These are phyloP conservation scores for Macquaria ambigua DNA, from an alignment of 2,113 vertebrate genomes.

Conservation along the genomic window DNA sequence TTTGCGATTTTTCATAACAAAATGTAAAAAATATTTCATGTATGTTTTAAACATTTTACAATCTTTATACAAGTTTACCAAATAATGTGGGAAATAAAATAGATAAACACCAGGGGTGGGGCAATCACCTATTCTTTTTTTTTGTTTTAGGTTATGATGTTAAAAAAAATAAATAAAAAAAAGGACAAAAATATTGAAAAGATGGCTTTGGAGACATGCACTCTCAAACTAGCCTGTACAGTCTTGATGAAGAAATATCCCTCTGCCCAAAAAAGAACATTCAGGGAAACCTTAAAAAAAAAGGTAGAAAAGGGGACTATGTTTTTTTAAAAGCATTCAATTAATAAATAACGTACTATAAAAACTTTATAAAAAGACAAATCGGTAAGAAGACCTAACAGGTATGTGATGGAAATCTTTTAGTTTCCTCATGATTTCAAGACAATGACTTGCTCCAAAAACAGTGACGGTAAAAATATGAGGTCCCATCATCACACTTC, in stretches of 20 bases:
- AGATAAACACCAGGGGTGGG: slow-evolving; percentile 27
- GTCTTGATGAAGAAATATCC: slow-evolving; percentile 49
- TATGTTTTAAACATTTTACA: slow-evolving; percentile 78
- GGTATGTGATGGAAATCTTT: slow-evolving; percentile 60
- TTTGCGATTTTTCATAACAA: slow-evolving; percentile 68
- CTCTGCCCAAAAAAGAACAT: slow-evolving; percentile 39
- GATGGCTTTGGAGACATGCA: slow-evolving; percentile 77
- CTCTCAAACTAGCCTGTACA: slow-evolving; percentile 69
- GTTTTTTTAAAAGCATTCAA: slow-evolving; percentile 67
- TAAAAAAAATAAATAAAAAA: slow-evolving; percentile 23
- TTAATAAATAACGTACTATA: slow-evolving; percentile 85
- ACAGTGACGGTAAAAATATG: slow-evolving; percentile 53
- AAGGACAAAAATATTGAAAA: slow-evolving; percentile 50
- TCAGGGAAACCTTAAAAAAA: slow-evolving; percentile 46
- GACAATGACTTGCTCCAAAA: slow-evolving; percentile 50
- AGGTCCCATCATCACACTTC: slow-evolving; percentile 67
- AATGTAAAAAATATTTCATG: slow-evolving; percentile 80
- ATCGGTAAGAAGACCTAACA: slow-evolving; percentile 71
- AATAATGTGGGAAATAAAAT: slow-evolving; percentile 63
- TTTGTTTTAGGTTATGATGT: slow-evolving; percentile 41
- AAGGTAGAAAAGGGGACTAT: slow-evolving; percentile 54
- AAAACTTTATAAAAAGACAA: slow-evolving; percentile 81
- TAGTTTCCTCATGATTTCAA: slow-evolving; percentile 60
- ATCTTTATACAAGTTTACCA: slow-evolving; percentile 72
- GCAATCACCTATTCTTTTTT: slow-evolving; percentile 8